Conservation (phyloP, 2,888 invertebrate species). For the Aplocera efformata region DNA sequence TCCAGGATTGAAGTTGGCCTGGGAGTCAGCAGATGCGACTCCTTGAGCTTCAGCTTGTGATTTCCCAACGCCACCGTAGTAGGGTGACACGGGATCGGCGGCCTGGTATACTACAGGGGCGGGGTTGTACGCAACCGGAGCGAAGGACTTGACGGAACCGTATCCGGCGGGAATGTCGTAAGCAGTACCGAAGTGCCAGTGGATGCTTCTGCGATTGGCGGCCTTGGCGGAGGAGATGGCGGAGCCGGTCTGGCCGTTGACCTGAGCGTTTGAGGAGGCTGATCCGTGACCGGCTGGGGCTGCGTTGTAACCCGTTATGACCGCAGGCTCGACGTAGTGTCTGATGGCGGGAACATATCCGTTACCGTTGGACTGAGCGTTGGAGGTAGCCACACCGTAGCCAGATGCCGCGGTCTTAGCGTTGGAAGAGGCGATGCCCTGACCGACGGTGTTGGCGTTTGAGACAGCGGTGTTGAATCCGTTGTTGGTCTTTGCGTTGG, state of each 20-base stretch:
- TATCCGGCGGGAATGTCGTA: constrained; percentile 49
- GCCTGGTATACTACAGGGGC: constrained; percentile 25
- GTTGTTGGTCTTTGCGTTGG: constrained; percentile 50
- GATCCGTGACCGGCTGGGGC: constrained; percentile 35
- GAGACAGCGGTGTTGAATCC: constrained; percentile 54
- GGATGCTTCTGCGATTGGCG: constrained; percentile 40
- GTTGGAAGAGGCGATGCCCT: constrained; percentile 44
- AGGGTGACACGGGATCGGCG: constrained; percentile 27
- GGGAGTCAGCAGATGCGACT: constrained; percentile 14
- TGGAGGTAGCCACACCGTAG: constrained; percentile 48
- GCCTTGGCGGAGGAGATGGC: constrained; percentile 15
- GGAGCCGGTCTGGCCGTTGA: constrained; percentile 38
- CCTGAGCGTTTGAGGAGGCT: constrained; percentile 53
- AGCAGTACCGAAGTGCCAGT: constrained; percentile 64
- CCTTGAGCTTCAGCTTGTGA: constrained; percentile 4
- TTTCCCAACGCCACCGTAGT: constrained; percentile 23
- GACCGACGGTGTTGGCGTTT: constrained; percentile 44
- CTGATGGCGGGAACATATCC: constrained; percentile 28
- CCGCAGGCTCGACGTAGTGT: constrained; percentile 23
- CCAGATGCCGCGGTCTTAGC: constrained; percentile 49
- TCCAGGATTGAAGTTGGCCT: constrained; percentile 40
- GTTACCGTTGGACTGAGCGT: constrained; percentile 39
- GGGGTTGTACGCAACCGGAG: constrained; percentile 13
- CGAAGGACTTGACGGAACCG: constrained; percentile 13
- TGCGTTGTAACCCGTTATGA: constrained; percentile 43